These are phyloP conservation scores for Empidonax traillii DNA, from an alignment of 2,113 vertebrate genomes.

Conservation along the genomic window DNA sequence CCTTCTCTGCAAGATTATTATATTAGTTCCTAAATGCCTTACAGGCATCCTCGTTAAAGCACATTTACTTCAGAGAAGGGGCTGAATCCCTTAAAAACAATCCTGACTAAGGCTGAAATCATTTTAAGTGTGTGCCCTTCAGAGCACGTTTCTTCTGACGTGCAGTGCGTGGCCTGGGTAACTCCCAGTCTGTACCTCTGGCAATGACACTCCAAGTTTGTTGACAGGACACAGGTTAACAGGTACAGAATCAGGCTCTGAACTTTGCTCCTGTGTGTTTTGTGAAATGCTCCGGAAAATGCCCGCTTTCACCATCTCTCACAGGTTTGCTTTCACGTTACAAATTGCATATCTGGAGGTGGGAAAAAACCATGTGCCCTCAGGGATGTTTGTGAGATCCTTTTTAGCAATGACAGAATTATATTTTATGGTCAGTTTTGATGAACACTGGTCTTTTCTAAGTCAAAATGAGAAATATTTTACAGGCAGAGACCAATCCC, in stretches of 20 bases:
- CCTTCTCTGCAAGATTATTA: neutral
- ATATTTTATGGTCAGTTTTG: neutral
- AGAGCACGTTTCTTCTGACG: neutral
- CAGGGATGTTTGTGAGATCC: neutral
- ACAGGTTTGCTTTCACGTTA: neutral
- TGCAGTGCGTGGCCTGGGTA: neutral
- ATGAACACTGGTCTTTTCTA: neutral
- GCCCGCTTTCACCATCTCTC: neutral
- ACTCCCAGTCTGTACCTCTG: neutral
- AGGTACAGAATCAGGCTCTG: neutral
- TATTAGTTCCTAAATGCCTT: neutral
- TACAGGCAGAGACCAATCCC: neutral
- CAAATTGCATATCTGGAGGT: neutral
- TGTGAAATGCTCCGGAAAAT: neutral
- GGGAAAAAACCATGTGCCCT: neutral
- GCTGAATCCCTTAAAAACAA: neutral
- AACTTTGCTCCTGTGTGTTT: neutral
- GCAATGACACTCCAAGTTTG: neutral
- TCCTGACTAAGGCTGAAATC: neutral
- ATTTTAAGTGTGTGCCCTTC: neutral
- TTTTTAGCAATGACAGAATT: neutral
- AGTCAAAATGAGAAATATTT: neutral
- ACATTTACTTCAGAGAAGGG: neutral
- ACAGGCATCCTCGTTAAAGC: neutral
- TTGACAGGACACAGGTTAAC: constrained; percentile 18